Evolutionary conservation across 2,797 vertebrate genomes (phyloP), one percentile per base, ranked within the genome.

Genomic region (Scolopax rusticola): DNA sequence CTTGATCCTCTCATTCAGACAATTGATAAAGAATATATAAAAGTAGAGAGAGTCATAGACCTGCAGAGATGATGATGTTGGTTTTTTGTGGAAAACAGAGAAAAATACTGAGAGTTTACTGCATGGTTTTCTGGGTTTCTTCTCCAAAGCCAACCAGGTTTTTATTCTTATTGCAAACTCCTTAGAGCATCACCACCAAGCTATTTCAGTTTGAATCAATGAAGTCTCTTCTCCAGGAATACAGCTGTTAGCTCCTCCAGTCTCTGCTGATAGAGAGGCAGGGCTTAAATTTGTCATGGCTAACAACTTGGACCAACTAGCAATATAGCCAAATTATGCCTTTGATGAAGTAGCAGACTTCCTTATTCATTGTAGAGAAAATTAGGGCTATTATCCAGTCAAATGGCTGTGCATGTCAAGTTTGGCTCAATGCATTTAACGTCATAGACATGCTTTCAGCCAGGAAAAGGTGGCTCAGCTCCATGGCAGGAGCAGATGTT

Each of bases 171-270:
- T 59, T 61, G 24, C 25, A 43, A 76, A 53, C 27, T 87, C 33
- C 60, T 94, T 47, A 78, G 36, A 70, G 21, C 38, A 45, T 30
- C 0, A 0, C 33, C 68, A 94, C 25, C 64, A 92, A 92, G 64
- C 45, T 84, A 67, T 57, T 90, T 76, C 77, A 57, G 60, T 64
- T 68, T 56, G 40, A 96, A 89, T 85, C 80, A 79, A 87, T 81
- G 63, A 88, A 84, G 36, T 64, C 70, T 87, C 15, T 74, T 87
- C 87, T 89, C 53, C 60, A 89, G 64, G 41, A 86, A 85, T 12
- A 36, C 27, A 81, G 48, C 32, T 54, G 86, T 90, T 84, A 94
- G 48, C 51, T 93, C 53, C 84, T 93, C 63, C 70, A 77, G 40
- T 70, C 68, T 89, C 69, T 87, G 65, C 79, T 85, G 56, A 73